phyloP scores from a whole-genome alignment of 2,888 invertebrate genomes.

The Brachyopa scutellaris region DNA sequence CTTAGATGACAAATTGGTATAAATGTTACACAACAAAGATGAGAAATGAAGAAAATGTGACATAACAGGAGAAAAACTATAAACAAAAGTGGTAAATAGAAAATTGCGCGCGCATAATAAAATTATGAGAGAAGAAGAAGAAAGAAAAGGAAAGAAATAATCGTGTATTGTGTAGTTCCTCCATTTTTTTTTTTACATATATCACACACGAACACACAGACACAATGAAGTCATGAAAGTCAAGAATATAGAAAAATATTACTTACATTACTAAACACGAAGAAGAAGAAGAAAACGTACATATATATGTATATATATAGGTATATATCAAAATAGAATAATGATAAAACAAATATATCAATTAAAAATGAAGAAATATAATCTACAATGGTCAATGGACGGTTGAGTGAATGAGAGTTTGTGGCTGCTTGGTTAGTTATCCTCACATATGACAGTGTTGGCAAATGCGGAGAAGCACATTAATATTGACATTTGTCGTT shows the following conservation, averaged over 20 bases:
- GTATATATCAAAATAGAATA: slow-evolving; percentile 33
- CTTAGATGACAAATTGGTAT: slow-evolving; percentile 30
- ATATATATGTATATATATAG: slow-evolving; percentile 2
- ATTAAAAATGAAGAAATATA: slow-evolving; percentile 50
- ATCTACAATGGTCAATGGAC: slow-evolving; percentile 70
- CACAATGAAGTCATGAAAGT: slow-evolving; percentile 25
- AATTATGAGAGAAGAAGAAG: slow-evolving; percentile 21
- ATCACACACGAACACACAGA: slow-evolving; percentile 29
- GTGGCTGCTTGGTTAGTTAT: slow-evolving; percentile 61
- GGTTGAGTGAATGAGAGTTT: slow-evolving; percentile 69
- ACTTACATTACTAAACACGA: slow-evolving; percentile 64
- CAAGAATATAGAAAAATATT: slow-evolving; percentile 25
- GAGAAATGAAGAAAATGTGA: slow-evolving; percentile 27
- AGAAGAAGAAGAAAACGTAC: slow-evolving; percentile 11
- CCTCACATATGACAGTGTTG: slow-evolving; percentile 58
- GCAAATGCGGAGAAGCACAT: slow-evolving; percentile 38
- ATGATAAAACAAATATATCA: slow-evolving; percentile 60
- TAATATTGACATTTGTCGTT: neutral
- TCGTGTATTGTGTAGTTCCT: neutral
- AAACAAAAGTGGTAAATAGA: slow-evolving; percentile 55
- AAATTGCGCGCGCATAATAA: slow-evolving; percentile 49
- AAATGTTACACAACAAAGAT: slow-evolving; percentile 42
- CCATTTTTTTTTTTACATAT: neutral
- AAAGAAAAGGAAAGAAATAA: neutral
- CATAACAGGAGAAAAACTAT: slow-evolving; percentile 33